phyloP scores from a whole-genome alignment of 2,888 invertebrate species.

The Rhodophaea formosa region DNA sequence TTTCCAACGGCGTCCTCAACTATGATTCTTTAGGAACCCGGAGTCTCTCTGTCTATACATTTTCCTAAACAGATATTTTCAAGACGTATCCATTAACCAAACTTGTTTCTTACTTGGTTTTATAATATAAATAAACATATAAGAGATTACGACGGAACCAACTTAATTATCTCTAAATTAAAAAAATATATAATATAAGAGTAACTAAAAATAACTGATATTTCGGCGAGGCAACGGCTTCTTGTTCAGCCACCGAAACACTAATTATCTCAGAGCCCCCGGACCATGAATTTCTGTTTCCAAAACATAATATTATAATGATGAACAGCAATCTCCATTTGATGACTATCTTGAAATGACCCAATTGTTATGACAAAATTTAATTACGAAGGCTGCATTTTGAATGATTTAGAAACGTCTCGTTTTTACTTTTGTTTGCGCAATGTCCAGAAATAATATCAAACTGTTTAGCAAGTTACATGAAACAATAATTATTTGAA shows the following conservation, averaged over 20 bases:
- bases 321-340: not conserved
- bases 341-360: not conserved
- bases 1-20: too few relatives aligned
- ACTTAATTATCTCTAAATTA: too few relatives aligned
- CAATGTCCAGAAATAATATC: too few relatives aligned
- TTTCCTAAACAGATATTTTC: too few relatives aligned
- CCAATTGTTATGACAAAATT: not conserved
- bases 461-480: too few relatives aligned
- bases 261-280: constrained; percentile 18
- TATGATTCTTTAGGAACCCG: too few relatives aligned
- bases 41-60: too few relatives aligned
- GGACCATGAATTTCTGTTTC: constrained; percentile 20
- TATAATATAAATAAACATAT: too few relatives aligned
- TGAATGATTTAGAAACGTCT: not conserved
- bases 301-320: not conserved
- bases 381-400: not conserved
- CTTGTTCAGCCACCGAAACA: constrained; percentile 25
- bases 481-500: too few relatives aligned
- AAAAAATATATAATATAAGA: not conserved
- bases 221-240: constrained; percentile 16
- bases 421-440: too few relatives aligned
- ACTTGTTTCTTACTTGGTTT: too few relatives aligned
- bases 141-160: not conserved
- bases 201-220: not conserved
- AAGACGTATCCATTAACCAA: too few relatives aligned